Percentiles rank a stretch among this genome's conserved stretches.
These are phyloP conservation scores for Ornithoptera priamus DNA, from an alignment of 2,888 invertebrate species.

Conservation along the genomic window DNA sequence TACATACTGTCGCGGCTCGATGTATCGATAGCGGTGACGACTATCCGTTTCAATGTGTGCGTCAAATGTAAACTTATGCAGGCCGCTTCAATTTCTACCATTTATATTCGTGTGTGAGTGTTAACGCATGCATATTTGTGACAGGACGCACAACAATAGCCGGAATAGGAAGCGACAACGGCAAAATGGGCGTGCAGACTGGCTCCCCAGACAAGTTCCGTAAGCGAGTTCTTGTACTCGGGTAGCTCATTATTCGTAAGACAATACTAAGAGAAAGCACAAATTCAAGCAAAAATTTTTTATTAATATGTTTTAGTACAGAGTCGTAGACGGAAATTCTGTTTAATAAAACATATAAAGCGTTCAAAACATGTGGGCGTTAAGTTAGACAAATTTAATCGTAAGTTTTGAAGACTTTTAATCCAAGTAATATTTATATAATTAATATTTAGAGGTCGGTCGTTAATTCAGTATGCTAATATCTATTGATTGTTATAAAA, in stretches of 20 bases:
- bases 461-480: constrained; percentile 21
- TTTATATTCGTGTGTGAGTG: constrained; percentile 48
- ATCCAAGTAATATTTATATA: constrained; percentile 11
- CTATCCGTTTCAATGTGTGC: constrained; percentile 12
- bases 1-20: constrained; percentile 13
- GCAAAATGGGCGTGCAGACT: constrained; percentile 65
- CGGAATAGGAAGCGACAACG: constrained; percentile 75
- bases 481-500: background rate
- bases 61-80: constrained; percentile 23
- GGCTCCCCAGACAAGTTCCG: constrained; percentile 67
- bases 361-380: constrained; percentile 36
- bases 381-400: constrained; percentile 28
- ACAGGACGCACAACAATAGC: constrained; percentile 77
- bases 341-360: constrained; percentile 47
- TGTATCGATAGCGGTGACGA: constrained; percentile 28
- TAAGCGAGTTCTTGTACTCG: constrained; percentile 62
- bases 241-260: constrained; percentile 53
- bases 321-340: constrained; percentile 59
- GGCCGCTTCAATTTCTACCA: constrained; percentile 36
- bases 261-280: constrained; percentile 52
- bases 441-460: constrained; percentile 14
- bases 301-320: background rate
- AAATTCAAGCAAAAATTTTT: constrained; percentile 51
- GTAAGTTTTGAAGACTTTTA: constrained; percentile 4
- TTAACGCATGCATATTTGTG: constrained; percentile 54